phyloP scores from a whole-genome alignment of 2,797 vertebrate species.

The Aldrovandia affinis region DNA sequence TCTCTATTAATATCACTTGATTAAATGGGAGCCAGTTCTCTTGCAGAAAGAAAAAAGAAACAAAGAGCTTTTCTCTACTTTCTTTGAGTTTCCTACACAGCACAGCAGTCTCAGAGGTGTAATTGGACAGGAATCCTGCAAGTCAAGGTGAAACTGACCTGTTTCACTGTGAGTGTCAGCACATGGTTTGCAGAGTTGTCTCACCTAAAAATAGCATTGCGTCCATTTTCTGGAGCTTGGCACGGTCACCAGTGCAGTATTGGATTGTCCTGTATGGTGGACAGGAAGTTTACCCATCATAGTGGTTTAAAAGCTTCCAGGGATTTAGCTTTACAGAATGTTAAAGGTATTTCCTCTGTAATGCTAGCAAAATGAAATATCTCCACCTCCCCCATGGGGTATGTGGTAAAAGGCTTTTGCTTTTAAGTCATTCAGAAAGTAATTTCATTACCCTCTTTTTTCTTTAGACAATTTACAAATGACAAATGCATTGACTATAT shows the following conservation, averaged over 20 bases:
- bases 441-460: neutral
- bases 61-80: neutral
- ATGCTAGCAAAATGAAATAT: neutral
- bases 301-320: neutral
- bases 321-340: neutral
- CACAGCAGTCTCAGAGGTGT: neutral
- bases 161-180: slow-evolving; percentile 29
- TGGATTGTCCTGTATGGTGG: neutral
- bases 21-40: neutral
- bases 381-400: neutral
- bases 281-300: neutral
- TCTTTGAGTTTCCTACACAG: neutral
- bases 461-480: neutral
- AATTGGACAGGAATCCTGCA: neutral
- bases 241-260: neutral
- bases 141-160: slow-evolving; percentile 8
- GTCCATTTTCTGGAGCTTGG: slow-evolving; percentile 51
- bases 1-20: neutral
- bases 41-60: neutral
- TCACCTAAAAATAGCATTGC: slow-evolving; percentile 64
- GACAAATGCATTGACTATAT: neutral
- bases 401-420: neutral
- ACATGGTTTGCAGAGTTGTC: slow-evolving; percentile 45
- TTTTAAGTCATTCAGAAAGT: neutral
- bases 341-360: neutral